Percentiles rank a stretch among this genome's conserved stretches.
phyloP scores from a whole-genome alignment of 1,140 invertebrate genomes.

The Pachyrhynchus sulphureomaculatus region DNA sequence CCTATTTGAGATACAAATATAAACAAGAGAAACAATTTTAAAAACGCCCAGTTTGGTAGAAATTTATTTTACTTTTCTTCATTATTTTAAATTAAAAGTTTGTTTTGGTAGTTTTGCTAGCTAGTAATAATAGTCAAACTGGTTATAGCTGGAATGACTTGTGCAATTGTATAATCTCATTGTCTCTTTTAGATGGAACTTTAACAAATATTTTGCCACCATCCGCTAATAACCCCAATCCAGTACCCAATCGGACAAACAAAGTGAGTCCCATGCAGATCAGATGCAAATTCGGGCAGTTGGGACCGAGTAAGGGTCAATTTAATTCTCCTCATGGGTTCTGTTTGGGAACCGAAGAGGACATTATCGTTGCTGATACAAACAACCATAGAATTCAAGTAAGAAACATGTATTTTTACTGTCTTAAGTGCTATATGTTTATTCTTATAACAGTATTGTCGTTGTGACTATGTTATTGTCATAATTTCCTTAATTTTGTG shows the following conservation, averaged over 20 bases:
- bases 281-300: conserved; percentile 89
- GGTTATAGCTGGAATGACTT: too few relatives aligned
- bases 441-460: too few relatives aligned
- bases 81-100: too few relatives aligned
- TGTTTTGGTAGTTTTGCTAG: too few relatives aligned
- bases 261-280: conserved; percentile 83
- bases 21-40: too few relatives aligned
- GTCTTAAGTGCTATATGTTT: too few relatives aligned
- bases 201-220: conserved; percentile 47
- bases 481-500: conserved; percentile 3
- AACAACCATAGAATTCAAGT: conserved; percentile 95
- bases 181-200: conserved; percentile 25
- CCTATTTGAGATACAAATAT: too few relatives aligned
- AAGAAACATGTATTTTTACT: conserved; percentile 28
- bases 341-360: conserved; percentile 90
- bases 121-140: too few relatives aligned
- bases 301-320: conserved; percentile 87
- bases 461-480: neutral
- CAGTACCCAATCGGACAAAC: conserved; percentile 59
- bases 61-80: too few relatives aligned
- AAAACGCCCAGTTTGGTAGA: too few relatives aligned
- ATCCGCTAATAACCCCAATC: conserved; percentile 47
- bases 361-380: conserved; percentile 94
- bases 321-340: conserved; percentile 97
- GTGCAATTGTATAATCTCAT: too few relatives aligned